These are phyloP conservation scores for Platichthys stellatus DNA, from an alignment of 2,113 vertebrate genomes.

Conservation along the genomic window DNA sequence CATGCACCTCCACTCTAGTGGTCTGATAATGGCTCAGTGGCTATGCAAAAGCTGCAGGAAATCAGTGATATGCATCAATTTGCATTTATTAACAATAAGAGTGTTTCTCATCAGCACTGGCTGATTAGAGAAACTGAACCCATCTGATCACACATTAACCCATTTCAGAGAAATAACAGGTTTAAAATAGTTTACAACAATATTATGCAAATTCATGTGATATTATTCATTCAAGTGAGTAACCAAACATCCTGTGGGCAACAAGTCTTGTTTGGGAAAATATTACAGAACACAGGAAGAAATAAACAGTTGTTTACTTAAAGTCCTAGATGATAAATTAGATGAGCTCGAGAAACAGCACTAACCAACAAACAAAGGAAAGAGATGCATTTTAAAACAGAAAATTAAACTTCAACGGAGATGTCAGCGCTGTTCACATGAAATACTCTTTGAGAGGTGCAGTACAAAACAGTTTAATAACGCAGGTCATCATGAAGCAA, in stretches of 20 bases:
- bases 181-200: neutral
- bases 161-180: neutral
- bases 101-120: neutral
- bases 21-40: constrained; percentile 13
- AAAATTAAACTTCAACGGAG: too few relatives aligned
- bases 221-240: neutral
- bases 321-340: too few relatives aligned
- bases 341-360: too few relatives aligned
- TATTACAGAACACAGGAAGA: too few relatives aligned
- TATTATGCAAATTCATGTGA: neutral
- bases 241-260: neutral
- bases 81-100: constrained; percentile 1
- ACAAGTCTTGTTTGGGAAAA: neutral
- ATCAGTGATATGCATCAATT: constrained; percentile 14
- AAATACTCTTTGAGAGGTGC: neutral
- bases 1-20: constrained; percentile 11
- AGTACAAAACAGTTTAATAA: neutral
- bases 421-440: too few relatives aligned
- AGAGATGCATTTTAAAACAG: too few relatives aligned
- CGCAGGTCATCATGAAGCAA: too few relatives aligned
- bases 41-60: constrained; percentile 2
- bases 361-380: too few relatives aligned
- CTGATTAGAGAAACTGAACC: neutral
- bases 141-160: neutral
- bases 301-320: too few relatives aligned